Percentiles rank a stretch among this genome's conserved stretches.
These are phyloP conservation scores for Myopa tessellatipennis DNA, from an alignment of 2,888 invertebrate species.

Conservation along the genomic window DNA sequence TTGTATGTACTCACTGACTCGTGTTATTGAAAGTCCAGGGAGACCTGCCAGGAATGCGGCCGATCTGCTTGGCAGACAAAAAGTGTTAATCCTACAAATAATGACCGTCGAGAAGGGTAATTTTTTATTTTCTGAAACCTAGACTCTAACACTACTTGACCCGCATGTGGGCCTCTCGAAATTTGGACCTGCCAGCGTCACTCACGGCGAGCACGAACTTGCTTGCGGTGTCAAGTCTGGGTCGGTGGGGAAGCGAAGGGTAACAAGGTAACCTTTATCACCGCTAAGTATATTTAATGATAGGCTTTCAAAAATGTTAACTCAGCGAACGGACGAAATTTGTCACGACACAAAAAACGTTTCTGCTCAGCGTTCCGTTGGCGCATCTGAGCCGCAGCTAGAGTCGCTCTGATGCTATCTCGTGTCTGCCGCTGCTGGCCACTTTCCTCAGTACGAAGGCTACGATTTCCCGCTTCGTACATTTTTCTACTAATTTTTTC, in stretches of 20 bases:
- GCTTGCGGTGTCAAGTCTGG: too few species aligned
- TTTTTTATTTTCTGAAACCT: too few species aligned
- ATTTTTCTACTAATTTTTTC: conserved; percentile 45
- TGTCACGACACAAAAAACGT: conserved; percentile 60
- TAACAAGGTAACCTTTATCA: conserved; percentile 8
- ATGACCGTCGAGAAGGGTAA: conserved; percentile 27
- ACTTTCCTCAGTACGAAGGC: conserved; percentile 15
- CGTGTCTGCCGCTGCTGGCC: conserved; percentile 13
- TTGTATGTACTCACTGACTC: not conserved
- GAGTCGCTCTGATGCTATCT: conserved; percentile 28
- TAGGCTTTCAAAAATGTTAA: conserved; percentile 59
- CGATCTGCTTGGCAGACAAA: too few species aligned
- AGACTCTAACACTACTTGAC: conserved; percentile 6
- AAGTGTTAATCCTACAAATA: conserved; percentile 50
- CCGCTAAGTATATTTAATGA: conserved; percentile 55
- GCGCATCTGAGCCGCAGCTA: not conserved
- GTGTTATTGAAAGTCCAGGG: not conserved
- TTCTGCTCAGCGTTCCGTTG: conserved; percentile 17
- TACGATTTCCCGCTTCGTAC: conserved; percentile 16
- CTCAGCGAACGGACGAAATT: conserved; percentile 58
- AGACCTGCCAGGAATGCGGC: too few species aligned
- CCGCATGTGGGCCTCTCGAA: conserved; percentile 4
- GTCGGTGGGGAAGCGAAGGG: too few species aligned
- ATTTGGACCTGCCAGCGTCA: not conserved
- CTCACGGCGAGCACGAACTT: conserved; percentile 2